These are phyloP conservation scores for Phalanger gymnotis DNA, from an alignment of 2,797 vertebrate genomes.

Conservation along the genomic window DNA sequence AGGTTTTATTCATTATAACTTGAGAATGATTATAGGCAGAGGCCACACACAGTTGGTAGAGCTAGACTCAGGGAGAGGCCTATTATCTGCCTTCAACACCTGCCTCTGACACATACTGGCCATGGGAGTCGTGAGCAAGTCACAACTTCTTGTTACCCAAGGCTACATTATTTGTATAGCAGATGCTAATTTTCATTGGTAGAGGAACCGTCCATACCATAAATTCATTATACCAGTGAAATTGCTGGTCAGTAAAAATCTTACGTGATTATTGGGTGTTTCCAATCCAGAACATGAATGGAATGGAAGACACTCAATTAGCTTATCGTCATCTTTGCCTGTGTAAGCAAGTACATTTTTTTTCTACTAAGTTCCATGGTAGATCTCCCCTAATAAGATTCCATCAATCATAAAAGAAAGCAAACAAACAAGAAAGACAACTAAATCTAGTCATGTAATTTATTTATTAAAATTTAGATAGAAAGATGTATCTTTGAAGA, in stretches of 20 bases:
- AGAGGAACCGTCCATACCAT: not conserved
- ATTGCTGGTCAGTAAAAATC: not conserved
- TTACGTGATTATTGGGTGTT: not conserved
- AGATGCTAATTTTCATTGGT: not conserved
- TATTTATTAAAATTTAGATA: slow-evolving; percentile 63
- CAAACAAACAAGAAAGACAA: slow-evolving; percentile 46
- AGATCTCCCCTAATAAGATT: slow-evolving; percentile 12
- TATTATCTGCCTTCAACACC: not conserved
- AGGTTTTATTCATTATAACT: not conserved
- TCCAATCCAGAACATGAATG: slow-evolving; percentile 23
- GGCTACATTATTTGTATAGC: not conserved
- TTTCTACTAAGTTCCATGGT: slow-evolving; percentile 31
- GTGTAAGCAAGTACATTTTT: not conserved
- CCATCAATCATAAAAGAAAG: slow-evolving; percentile 58
- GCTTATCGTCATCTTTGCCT: not conserved
- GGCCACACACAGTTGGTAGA: not conserved
- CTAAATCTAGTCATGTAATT: slow-evolving; percentile 62
- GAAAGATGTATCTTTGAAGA: slow-evolving; percentile 57
- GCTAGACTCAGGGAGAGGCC: not conserved
- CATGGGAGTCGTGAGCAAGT: not conserved
- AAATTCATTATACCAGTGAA: not conserved
- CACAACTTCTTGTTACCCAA: not conserved
- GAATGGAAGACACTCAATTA: not conserved
- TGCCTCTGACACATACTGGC: not conserved
- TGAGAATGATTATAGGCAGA: not conserved